A percentile compares a stretch with the other conserved stretches of the same genome.
phyloP scores from a whole-genome alignment of 2,113 vertebrate genomes.

The Nanger granti region DNA sequence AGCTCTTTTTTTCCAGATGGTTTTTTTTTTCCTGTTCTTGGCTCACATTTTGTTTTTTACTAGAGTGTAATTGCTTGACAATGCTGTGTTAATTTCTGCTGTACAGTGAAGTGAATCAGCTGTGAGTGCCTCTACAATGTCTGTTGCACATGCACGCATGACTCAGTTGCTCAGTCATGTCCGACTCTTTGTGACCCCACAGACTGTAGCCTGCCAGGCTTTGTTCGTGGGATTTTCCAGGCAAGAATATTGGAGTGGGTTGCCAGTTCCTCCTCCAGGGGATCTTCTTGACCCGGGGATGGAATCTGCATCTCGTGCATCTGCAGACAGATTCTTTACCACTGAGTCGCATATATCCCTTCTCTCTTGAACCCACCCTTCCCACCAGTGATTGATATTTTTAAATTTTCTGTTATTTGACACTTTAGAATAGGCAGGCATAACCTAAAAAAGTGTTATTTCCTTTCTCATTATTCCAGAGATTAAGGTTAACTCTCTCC shows the following conservation, averaged over 20 bases:
- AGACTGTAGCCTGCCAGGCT: neutral
- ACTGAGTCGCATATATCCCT: neutral
- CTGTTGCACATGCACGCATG: neutral
- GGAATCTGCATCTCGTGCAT: neutral
- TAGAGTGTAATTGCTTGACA: neutral
- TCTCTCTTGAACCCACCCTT: neutral
- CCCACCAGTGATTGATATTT: neutral
- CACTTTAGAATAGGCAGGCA: neutral
- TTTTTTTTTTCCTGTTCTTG: neutral
- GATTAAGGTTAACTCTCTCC: neutral
- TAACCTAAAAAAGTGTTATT: neutral
- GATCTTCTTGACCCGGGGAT: neutral
- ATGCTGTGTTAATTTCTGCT: neutral
- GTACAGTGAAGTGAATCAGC: neutral
- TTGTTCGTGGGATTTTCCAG: neutral
- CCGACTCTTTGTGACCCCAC: neutral
- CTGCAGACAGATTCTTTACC: neutral
- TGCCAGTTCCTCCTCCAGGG: neutral
- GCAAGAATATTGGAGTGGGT: neutral
- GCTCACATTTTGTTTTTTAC: neutral
- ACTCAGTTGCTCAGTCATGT: neutral
- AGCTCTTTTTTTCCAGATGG: too few species aligned
- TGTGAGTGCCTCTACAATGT: neutral
- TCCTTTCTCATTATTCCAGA: neutral
- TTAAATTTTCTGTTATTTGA: conserved; percentile 11